A percentile compares a stretch with the other conserved stretches of the same genome.
phyloP scores from a whole-genome alignment of 2,797 vertebrate species.

The Eremophila alpestris region DNA sequence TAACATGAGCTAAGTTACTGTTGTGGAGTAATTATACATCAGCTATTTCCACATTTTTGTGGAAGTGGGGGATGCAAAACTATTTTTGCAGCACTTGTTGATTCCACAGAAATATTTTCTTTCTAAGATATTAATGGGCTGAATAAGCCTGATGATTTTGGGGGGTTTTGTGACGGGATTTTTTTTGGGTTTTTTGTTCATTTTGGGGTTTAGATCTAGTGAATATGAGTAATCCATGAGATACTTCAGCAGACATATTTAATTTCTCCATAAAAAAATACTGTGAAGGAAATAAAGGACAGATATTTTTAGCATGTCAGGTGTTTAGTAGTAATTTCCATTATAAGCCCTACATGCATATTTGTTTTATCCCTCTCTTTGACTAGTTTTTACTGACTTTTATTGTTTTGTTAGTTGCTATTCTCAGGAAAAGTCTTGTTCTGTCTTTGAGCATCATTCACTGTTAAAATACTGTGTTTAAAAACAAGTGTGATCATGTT shows the following conservation, averaged over 20 bases:
- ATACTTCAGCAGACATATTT: neutral
- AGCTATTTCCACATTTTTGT: neutral
- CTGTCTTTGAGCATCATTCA: neutral
- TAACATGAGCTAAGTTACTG: neutral
- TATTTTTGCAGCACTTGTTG: neutral
- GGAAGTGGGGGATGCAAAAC: neutral
- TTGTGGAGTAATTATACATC: neutral
- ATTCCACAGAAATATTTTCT: neutral
- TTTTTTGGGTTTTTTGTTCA: neutral
- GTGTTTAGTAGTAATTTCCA: neutral
- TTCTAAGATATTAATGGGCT: neutral
- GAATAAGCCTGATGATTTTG: neutral
- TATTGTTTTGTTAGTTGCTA: neutral
- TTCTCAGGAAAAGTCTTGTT: neutral
- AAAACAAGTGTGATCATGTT: neutral
- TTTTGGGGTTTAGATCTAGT: neutral
- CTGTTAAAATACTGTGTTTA: neutral
- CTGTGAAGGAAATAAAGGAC: too few species aligned
- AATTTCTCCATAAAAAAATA: neutral
- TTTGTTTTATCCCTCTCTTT: neutral
- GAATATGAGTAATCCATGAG: neutral
- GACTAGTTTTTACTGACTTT: neutral
- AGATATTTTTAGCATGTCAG: neutral
- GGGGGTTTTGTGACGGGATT: neutral
- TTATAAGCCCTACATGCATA: rapidly evolving